Percentiles rank a stretch among this genome's conserved stretches.
Conservation (phyloP, 2,113 vertebrate species). For the Danionella cerebrum region DNA sequence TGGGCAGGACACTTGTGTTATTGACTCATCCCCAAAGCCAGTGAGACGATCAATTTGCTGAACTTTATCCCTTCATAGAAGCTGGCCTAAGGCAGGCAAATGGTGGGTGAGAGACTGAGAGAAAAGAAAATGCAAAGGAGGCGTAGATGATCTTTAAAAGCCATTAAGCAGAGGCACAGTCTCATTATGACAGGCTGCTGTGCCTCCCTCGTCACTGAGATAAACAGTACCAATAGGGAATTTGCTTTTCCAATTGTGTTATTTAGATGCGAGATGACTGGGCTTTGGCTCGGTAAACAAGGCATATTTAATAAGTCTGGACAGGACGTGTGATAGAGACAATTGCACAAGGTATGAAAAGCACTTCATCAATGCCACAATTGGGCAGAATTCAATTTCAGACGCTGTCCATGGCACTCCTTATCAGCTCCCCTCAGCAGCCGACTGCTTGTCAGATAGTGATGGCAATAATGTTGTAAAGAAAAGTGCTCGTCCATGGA, state of each 20-base stretch:
- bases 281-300: constrained; percentile 42
- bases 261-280: constrained; percentile 68
- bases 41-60: constrained; percentile 64
- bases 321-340: constrained; percentile 75
- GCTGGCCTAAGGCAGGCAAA: constrained; percentile 49
- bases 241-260: constrained; percentile 69
- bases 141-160: constrained; percentile 28
- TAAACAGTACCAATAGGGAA: constrained; percentile 43
- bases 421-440: constrained; percentile 73
- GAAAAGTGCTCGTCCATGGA: not conserved
- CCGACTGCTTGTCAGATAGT: constrained; percentile 60
- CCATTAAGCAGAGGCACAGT: constrained; percentile 35
- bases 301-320: constrained; percentile 57
- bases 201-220: constrained; percentile 30
- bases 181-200: constrained; percentile 41
- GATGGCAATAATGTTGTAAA: constrained; percentile 52
- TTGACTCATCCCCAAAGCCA: constrained; percentile 63
- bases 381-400: constrained; percentile 81
- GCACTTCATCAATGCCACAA: constrained; percentile 81
- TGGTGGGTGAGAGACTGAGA: constrained; percentile 35
- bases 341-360: constrained; percentile 79
- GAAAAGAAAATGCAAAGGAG: constrained; percentile 2
- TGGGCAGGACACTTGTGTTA: constrained; percentile 40
- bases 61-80: constrained; percentile 68
- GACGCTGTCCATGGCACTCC: constrained; percentile 63